Base-by-base conservation (phyloP, 2,888 invertebrate species). In the Drosophila putrida region DNA sequence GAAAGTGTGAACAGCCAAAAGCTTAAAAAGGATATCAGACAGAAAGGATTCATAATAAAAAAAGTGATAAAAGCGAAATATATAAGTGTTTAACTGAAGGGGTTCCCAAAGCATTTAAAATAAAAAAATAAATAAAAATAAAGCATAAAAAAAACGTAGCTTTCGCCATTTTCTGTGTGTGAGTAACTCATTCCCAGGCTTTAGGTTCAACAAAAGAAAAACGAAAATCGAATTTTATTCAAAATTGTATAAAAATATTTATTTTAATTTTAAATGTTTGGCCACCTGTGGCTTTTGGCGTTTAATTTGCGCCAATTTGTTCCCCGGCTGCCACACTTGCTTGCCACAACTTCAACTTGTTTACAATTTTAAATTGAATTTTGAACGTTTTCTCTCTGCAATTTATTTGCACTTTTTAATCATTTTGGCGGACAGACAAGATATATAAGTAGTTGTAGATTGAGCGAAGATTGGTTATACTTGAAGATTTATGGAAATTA, bases 241-340 rank as follows among this genome's bases (percentile, higher is more conserved):
- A 61, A 67, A 67, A 63, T 46, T 75, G 43, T 59, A 54, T 67
- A 53, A 66, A 41, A 35, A 44, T 39, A 9, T 38, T 47, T 27
- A 27, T 9, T 27, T 53, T 43, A 35, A 50, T 54, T 47, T 39
- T 71, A 50, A 49, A 51, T 10, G 20, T 43, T 53, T 35, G 55
- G 66, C 88, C 82, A 85, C 82, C 88, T 85, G 82, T 66, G 78
- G 87, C 38, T 75, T 55, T 57, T 50, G 58, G 67, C 73, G 63
- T 66, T 79, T 74, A 82, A 82, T 84, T 85, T 82, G 79, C 67
- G 70, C 65, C 88, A 85, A 82, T 82, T 82, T 84, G 82, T 76
- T 69, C 69, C 63, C 44, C 25, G 43, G 50, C 38, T 28, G 11
- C 44, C 58, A 65, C 59, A 33, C 25, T 20, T 10, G 11, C 47